A percentile compares a stretch with the other conserved stretches of the same genome.
Evolutionary conservation across 2,113 vertebrate genomes (phyloP).

Genomic region (Bagarius yarrelli): DNA sequence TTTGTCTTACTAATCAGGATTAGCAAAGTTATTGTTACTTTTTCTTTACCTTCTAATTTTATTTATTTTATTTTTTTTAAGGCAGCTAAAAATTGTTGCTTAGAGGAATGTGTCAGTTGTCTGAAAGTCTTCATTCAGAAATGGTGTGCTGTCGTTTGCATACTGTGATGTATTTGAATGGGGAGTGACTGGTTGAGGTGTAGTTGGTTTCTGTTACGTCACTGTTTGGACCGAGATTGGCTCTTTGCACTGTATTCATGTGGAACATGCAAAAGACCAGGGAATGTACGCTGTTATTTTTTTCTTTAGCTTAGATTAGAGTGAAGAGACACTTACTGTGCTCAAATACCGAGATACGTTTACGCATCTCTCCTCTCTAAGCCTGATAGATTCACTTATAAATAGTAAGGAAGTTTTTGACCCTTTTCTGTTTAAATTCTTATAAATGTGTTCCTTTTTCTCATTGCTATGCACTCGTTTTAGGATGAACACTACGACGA

Average conservation of each 20-base stretch:
- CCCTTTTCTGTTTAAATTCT: background rate
- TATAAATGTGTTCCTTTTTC: too few relatives aligned
- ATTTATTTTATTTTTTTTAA: too few relatives aligned
- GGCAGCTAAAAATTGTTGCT: background rate
- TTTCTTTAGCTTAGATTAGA: background rate
- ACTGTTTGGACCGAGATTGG: background rate
- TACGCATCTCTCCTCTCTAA: background rate
- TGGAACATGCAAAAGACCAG: slow-evolving; percentile 30
- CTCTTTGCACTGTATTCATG: slow-evolving; percentile 5
- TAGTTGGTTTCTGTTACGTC: slow-evolving; percentile 19
- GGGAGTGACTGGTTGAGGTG: slow-evolving; percentile 18
- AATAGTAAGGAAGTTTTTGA: background rate
- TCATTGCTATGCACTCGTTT: slow-evolving; percentile 47
- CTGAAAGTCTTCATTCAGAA: background rate
- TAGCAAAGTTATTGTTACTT: background rate
- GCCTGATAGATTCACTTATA: background rate
- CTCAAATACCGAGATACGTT: background rate
- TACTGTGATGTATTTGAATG: slow-evolving; percentile 18
- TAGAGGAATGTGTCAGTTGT: background rate
- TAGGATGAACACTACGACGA: slow-evolving; percentile 78
- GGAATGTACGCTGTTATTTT: background rate
- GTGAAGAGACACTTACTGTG: background rate
- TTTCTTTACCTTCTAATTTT: background rate
- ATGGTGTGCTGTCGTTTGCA: slow-evolving; percentile 18
- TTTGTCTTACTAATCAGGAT: background rate